Evolutionary conservation across 2,113 vertebrate species (phyloP).

Genomic region (Mirounga angustirostris): DNA sequence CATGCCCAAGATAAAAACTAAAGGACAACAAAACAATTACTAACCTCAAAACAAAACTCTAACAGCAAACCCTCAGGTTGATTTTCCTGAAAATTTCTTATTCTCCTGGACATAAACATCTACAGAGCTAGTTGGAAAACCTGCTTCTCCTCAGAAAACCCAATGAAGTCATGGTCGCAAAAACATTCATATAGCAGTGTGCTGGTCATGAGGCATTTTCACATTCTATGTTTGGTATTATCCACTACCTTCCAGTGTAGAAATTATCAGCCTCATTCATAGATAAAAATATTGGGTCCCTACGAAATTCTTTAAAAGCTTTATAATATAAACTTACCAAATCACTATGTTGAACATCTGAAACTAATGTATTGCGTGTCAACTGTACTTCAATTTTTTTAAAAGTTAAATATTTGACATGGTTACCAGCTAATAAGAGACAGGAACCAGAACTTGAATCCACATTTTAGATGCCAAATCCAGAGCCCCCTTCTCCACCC

Average conservation of each 20-base stretch:
- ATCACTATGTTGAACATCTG: neutral
- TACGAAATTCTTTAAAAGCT: neutral
- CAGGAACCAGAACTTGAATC: neutral
- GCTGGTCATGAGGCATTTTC: neutral
- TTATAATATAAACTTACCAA: neutral
- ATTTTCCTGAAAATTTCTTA: slow-evolving; percentile 1
- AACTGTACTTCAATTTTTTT: neutral
- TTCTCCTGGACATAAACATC: neutral
- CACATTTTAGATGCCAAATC: slow-evolving; percentile 33
- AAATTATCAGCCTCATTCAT: neutral
- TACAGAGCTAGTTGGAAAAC: neutral
- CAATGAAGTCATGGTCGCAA: neutral
- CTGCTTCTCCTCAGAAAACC: neutral
- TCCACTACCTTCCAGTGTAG: neutral
- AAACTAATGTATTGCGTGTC: neutral
- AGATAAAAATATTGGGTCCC: neutral
- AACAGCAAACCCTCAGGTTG: neutral
- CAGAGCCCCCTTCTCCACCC: neutral
- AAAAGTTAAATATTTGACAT: neutral
- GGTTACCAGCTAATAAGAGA: neutral
- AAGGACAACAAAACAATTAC: neutral
- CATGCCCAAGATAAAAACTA: neutral
- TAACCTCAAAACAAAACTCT: neutral
- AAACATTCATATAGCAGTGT: neutral
- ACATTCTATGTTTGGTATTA: neutral